These are phyloP conservation scores for Drosophila buzzatii DNA, from an alignment of 2,888 invertebrate genomes.

Conservation along the genomic window DNA sequence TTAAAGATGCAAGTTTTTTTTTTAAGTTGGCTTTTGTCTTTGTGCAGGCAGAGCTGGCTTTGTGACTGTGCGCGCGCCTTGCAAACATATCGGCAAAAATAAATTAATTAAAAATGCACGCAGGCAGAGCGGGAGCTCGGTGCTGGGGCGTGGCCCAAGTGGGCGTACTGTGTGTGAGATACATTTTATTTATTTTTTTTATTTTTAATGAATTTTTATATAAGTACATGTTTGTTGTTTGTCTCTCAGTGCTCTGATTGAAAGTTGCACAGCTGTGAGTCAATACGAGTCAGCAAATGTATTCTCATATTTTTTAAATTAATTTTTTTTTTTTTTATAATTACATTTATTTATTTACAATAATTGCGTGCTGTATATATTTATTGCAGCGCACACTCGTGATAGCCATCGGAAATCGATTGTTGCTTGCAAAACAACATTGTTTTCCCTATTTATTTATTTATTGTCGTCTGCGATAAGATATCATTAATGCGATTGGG, in stretches of 20 bases:
- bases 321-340: constrained; percentile 33
- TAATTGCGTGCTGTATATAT: constrained; percentile 44
- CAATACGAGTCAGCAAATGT: constrained; percentile 18
- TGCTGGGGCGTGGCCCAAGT: neutral
- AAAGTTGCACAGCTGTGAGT: constrained; percentile 18
- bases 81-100: constrained; percentile 76
- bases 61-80: constrained; percentile 54
- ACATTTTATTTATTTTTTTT: constrained; percentile 9
- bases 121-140: constrained; percentile 18
- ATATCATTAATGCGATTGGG: constrained; percentile 55
- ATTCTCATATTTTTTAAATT: neutral
- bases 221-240: neutral
- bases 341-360: constrained; percentile 73
- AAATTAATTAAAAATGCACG: constrained; percentile 79
- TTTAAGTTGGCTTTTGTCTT: constrained; percentile 78
- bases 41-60: constrained; percentile 62
- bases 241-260: constrained; percentile 9
- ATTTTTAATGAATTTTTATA: constrained; percentile 11
- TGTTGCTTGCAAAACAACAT: constrained; percentile 46
- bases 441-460: constrained; percentile 19
- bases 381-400: constrained; percentile 44
- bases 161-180: constrained; percentile 17
- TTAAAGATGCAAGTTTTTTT: constrained; percentile 68
- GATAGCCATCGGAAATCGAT: constrained; percentile 73
- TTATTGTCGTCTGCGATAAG: constrained; percentile 54